Percentiles rank a stretch among this genome's conserved stretches.
phyloP scores from a whole-genome alignment of 2,113 vertebrate genomes.

The Xiphophorus maculatus region DNA sequence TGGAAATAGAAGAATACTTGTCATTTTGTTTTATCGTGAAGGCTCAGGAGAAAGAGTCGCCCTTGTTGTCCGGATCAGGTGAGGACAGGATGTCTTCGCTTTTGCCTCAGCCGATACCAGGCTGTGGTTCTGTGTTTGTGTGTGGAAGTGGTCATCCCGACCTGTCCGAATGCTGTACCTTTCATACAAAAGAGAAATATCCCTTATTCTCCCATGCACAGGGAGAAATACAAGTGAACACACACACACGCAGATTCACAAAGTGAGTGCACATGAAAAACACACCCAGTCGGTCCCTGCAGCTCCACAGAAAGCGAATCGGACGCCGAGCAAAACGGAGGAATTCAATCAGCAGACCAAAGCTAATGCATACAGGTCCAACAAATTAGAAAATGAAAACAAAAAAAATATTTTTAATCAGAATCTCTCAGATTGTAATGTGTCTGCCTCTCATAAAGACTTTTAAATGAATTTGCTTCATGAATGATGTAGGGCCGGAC shows the following conservation, averaged over 20 bases:
- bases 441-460: background rate
- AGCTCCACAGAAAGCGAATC: conserved; percentile 19
- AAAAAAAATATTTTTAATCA: background rate
- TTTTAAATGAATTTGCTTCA: no score
- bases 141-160: conserved; percentile 13
- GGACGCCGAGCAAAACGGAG: conserved; percentile 11
- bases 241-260: background rate
- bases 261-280: conserved; percentile 9
- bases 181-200: conserved; percentile 7
- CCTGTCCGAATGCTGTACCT: background rate
- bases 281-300: conserved; percentile 8
- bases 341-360: background rate
- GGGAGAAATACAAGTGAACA: conserved; percentile 5
- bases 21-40: conserved; percentile 38
- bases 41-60: background rate
- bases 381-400: no score
- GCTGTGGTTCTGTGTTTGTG: conserved; percentile 18
- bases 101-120: conserved; percentile 12
- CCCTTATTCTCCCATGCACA: conserved; percentile 2
- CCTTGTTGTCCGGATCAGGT: conserved; percentile 14
- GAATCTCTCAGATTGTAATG: background rate
- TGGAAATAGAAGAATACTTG: conserved; percentile 41
- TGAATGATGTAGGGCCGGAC: no score
- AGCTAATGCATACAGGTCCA: no score
- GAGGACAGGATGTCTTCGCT: conserved; percentile 34